These are phyloP conservation scores for Callorhinus ursinus DNA, from an alignment of 2,113 vertebrate species.

Conservation along the genomic window DNA sequence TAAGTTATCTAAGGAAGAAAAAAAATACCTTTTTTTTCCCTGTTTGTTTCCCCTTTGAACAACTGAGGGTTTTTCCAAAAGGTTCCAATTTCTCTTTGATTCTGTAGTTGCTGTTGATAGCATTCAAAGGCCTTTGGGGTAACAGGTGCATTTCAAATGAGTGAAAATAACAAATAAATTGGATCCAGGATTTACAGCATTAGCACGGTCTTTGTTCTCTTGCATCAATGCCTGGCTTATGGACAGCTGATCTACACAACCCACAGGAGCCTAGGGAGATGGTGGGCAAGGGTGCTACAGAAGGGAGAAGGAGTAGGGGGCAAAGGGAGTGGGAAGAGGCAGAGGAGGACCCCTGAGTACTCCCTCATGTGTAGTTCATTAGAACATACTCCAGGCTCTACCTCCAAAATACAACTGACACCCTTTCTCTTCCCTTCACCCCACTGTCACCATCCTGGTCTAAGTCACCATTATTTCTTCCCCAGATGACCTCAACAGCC, in stretches of 20 bases:
- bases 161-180: slow-evolving; percentile 81
- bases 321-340: not conserved
- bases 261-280: not conserved
- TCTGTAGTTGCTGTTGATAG: slow-evolving; percentile 35
- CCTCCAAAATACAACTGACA: not conserved
- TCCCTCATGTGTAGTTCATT: not conserved
- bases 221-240: not conserved
- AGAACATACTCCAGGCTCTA: not conserved
- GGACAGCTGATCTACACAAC: not conserved
- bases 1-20: not conserved
- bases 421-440: not conserved
- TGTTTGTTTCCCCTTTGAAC: slow-evolving; percentile 53
- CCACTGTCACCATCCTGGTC: not conserved
- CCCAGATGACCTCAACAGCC: no score
- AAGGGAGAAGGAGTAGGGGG: not conserved
- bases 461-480: not conserved
- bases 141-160: slow-evolving; percentile 81
- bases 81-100: slow-evolving; percentile 69
- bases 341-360: no score
- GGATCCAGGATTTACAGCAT: slow-evolving; percentile 77
- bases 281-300: not conserved
- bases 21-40: not conserved
- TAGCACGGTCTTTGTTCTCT: slow-evolving; percentile 73
- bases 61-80: slow-evolving; percentile 47
- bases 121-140: slow-evolving; percentile 69